Base-by-base conservation (phyloP, 2,888 invertebrate genomes). In the Plebejus melissa region DNA sequence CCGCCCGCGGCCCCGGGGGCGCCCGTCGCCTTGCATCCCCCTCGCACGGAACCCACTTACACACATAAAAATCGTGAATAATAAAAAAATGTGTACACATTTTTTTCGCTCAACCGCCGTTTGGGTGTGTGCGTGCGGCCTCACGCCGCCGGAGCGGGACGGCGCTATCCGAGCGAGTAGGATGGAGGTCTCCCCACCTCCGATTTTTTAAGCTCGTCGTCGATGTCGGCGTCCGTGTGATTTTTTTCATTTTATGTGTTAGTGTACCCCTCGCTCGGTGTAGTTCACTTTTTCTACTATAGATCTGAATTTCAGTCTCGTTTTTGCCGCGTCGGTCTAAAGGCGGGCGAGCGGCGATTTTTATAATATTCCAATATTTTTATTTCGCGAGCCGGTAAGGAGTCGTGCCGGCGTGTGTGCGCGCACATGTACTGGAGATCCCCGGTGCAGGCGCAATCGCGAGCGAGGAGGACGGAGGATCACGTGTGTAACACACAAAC, bases 261-360 rank as follows among this genome's bases (percentile, higher is more conserved):
- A 88, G 93, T 93, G 93, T 93, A 91, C 91, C 93, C 93, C 93
- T 91, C 93, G 91, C 89, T 85, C 90, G 89, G 91, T 91, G 93
- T 93, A 92, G 93, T 93, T 93, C 90, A 91, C 93, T 94, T 94
- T 94, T 94, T 94, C 93, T 94, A 94, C 94, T 94, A 94, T 94
- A 93, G 94, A 94, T 93, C 93, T 92, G 93, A 93, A 92, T 87
- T 93, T 94, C 94, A 94, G 94, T 94, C 92, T 93, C 89, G 93
- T 93, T 94, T 94, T 94, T 94, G 93, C 93, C 94, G 94, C 92
- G 94, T 90, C 87, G 88, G 88, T 91, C 91, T 93, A 89, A 90
- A 93, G 93, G 91, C 92, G 93, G 90, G 87, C 88, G 90, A 89
- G 84, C 89, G 89, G 87, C 85, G 86, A 89, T 90, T 90, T 90